These are phyloP conservation scores for Lacanobia wlatinum DNA, from an alignment of 2,888 invertebrate species.

Conservation along the genomic window DNA sequence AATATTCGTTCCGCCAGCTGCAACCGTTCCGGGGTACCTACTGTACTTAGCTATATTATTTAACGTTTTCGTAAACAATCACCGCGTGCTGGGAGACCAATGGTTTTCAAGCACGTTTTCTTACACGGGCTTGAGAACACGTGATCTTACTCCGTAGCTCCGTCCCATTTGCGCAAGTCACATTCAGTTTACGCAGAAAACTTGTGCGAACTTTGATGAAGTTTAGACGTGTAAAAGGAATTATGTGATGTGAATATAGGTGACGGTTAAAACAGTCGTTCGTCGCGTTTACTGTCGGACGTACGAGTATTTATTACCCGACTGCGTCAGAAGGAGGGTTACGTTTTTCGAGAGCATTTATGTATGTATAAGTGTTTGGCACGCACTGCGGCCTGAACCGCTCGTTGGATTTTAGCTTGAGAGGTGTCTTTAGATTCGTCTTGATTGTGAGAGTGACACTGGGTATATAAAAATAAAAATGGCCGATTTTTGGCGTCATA, in stretches of 20 bases:
- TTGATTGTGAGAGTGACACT: no score
- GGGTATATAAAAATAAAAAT: no score
- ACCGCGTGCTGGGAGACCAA: conserved; percentile 12
- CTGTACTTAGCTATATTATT: conserved; percentile 9
- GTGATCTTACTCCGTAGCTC: conserved; percentile 19
- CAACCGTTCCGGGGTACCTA: neutral
- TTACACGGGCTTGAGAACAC: conserved; percentile 35
- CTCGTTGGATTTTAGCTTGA: no score
- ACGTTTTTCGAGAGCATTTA: no score
- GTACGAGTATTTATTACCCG: no score
- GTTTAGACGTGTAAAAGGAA: neutral
- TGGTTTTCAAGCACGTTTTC: conserved; percentile 42
- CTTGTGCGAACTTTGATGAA: conserved; percentile 32
- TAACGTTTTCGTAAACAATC: conserved; percentile 41
- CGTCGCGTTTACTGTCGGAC: no score
- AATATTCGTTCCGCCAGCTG: conserved; percentile 28
- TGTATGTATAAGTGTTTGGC: no score
- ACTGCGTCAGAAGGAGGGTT: no score
- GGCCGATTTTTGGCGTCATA: no score
- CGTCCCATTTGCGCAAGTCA: conserved; percentile 19
- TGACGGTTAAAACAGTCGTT: neutral
- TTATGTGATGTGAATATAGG: neutral
- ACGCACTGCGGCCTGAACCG: no score
- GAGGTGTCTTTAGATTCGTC: no score
- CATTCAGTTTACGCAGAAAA: conserved; percentile 17